Base-by-base conservation (phyloP, 2,797 vertebrate species). In the Arctocebus calabarensis region DNA sequence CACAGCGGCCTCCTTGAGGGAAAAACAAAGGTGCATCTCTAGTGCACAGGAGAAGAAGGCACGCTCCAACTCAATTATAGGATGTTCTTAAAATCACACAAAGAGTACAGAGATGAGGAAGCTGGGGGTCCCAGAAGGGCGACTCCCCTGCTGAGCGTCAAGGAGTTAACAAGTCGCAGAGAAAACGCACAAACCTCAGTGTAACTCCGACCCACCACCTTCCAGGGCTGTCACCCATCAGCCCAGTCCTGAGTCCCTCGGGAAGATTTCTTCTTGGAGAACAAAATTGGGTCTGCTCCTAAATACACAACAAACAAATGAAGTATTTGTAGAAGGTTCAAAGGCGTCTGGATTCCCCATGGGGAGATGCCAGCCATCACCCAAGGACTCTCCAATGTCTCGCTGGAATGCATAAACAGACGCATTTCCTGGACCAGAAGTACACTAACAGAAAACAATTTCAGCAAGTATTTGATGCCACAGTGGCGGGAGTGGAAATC, bases 141-240 rank as follows among this genome's bases (percentile, higher is more conserved):
- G 22, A 55, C 27, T 37, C n/a, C 48, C 19, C 19, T 16, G 43
- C 52, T 23, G 0, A 23, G 17, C 23, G 13, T 16, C 45, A 6
- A 7, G 7, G 62, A 64, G 48, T 11, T 68, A 45, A 55, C 68
- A 34, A 25, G 37, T 13, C 43, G 40, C 20, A 34, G 34, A 11
- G 13, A 14, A n/a, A 27, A 57, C 0, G 0, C 12, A 13, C 37
- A 71, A 2, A 32, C 2, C 14, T 9, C 4, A 6, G 27, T 12
- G 11, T 32, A 23, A 43, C 11, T 5, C 29, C 61, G 3, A 3
- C 48, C 68, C 61, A 5, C 23, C 1, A 6, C 34, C n/a, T 40
- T 27, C 34, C 78, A 8, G 0, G 0, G 5, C 27, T 14, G 9
- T 32, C 64, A 62, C 61, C 43, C 52, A 11, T 12, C 45, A 29